These are phyloP conservation scores for Tapera naevia DNA, from an alignment of 2,797 vertebrate species.

Conservation along the genomic window DNA sequence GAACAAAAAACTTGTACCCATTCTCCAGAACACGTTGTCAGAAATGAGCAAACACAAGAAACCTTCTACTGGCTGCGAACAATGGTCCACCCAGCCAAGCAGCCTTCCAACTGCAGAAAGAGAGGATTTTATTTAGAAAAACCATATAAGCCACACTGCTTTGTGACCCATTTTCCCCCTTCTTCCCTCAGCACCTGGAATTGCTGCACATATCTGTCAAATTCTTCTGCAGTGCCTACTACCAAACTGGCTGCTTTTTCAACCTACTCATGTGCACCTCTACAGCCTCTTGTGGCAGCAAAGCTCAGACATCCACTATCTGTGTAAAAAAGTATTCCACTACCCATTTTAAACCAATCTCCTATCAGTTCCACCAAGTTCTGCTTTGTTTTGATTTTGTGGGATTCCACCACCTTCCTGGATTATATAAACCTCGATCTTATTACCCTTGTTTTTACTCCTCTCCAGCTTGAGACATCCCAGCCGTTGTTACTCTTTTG, in stretches of 20 bases:
- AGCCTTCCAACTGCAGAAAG: not conserved
- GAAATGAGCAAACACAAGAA: not conserved
- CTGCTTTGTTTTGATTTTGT: not conserved
- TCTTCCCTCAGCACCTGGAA: not conserved
- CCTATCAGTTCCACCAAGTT: not conserved
- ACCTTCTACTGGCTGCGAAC: not conserved
- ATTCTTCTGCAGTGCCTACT: not conserved
- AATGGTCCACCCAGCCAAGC: not conserved
- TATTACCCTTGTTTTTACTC: not conserved
- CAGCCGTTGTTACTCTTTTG: not conserved
- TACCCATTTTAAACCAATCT: not conserved
- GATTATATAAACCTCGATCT: not conserved
- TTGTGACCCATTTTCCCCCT: not conserved
- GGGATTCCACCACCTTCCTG: not conserved
- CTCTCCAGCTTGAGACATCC: not conserved
- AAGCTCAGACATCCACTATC: not conserved
- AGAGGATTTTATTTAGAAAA: not conserved
- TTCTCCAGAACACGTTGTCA: conserved; percentile 9
- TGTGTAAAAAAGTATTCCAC: not conserved
- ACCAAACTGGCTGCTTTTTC: not conserved
- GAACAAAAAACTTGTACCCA: conserved; percentile 28
- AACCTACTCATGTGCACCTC: accelerated
- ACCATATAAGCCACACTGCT: not conserved
- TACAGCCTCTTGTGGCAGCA: not conserved
- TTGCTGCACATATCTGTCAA: too few species aligned